These are phyloP conservation scores for Lagopus leucura DNA, from an alignment of 2,113 vertebrate genomes.

Conservation along the genomic window DNA sequence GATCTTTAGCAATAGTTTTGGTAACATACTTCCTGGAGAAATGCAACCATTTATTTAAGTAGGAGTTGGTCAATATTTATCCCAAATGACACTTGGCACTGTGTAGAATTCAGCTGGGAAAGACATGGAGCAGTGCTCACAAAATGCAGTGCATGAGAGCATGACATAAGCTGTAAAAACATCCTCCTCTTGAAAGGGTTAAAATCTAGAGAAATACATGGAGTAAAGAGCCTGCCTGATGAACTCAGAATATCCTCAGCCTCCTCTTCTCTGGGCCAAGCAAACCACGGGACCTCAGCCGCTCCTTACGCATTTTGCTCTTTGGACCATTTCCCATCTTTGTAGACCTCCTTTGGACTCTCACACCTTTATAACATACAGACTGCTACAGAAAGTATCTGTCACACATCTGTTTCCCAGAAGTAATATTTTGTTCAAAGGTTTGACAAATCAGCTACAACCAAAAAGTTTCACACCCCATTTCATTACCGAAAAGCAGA, in stretches of 20 bases:
- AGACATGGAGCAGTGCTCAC: not conserved
- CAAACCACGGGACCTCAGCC: not conserved
- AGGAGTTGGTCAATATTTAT: not conserved
- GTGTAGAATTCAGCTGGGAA: not conserved
- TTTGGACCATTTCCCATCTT: not conserved
- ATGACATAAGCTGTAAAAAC: not conserved
- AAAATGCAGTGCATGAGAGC: not conserved
- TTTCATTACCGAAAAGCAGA: not conserved
- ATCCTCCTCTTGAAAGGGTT: not conserved
- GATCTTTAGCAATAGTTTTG: not conserved
- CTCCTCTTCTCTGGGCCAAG: not conserved
- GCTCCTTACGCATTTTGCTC: not conserved
- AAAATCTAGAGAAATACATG: not conserved
- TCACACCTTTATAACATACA: not conserved
- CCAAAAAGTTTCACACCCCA: not conserved
- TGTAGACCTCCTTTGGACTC: not conserved
- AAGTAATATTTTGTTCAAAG: rapidly evolving
- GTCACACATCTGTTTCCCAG: not conserved
- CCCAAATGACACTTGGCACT: rapidly evolving
- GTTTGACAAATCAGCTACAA: not conserved
- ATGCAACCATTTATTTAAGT: rapidly evolving
- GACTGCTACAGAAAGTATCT: not conserved
- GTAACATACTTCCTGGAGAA: not conserved
- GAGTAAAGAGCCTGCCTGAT: rapidly evolving
- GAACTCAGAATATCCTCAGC: not conserved